phyloP scores from a whole-genome alignment of 2,797 vertebrate species.

The Lepilemur ruficaudatus region DNA sequence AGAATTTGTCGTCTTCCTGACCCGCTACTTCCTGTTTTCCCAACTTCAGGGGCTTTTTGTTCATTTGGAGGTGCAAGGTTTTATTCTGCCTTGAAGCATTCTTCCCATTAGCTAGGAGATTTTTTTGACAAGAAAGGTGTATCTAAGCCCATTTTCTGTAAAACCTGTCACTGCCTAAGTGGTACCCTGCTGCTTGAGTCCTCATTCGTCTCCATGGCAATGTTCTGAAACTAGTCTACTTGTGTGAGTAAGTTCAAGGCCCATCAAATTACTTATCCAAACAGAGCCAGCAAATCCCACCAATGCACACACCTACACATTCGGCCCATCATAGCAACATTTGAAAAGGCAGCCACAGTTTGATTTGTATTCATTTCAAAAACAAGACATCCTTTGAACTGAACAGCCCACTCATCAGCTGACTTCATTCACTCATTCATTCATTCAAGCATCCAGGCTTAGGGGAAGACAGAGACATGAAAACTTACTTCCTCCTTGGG shows the following conservation, averaged over 20 bases:
- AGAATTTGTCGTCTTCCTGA: neutral
- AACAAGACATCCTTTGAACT: neutral
- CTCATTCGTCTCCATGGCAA: slow-evolving; percentile 65
- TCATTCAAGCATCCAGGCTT: neutral
- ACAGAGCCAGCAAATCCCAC: neutral
- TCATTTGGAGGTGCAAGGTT: neutral
- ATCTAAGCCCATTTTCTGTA: slow-evolving; percentile 51
- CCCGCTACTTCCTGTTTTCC: slow-evolving; percentile 3
- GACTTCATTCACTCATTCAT: neutral
- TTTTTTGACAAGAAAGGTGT: slow-evolving; percentile 58
- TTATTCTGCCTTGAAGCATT: slow-evolving; percentile 39
- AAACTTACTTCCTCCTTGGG: neutral
- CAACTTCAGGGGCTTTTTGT: slow-evolving; percentile 21
- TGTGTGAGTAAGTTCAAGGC: slow-evolving; percentile 55
- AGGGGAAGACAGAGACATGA: neutral
- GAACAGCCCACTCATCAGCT: neutral
- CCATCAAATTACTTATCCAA: slow-evolving; percentile 42
- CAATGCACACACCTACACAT: neutral
- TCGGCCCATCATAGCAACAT: rapidly evolving
- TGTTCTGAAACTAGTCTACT: slow-evolving; percentile 61
- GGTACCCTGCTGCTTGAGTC: slow-evolving; percentile 61
- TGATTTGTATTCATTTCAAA: neutral
- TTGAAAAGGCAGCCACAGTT: neutral
- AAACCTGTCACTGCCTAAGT: slow-evolving; percentile 62
- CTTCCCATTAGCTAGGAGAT: slow-evolving; percentile 27